These are phyloP conservation scores for Trissolcus japonicus DNA, from an alignment of 2,888 invertebrate species.

Conservation along the genomic window DNA sequence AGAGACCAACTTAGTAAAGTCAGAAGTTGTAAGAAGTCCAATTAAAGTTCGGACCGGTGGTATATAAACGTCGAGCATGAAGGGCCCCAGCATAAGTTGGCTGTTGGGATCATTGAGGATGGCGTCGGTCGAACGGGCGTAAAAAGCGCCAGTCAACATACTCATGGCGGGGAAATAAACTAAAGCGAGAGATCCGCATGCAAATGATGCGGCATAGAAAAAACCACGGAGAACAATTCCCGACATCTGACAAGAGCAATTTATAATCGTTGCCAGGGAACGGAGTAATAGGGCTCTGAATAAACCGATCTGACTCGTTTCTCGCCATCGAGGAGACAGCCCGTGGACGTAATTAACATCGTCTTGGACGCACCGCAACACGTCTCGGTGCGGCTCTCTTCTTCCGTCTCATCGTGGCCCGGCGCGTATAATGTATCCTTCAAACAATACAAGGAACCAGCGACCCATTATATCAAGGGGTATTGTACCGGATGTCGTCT, in stretches of 20 bases:
- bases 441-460: conserved; percentile 73
- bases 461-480: conserved; percentile 71
- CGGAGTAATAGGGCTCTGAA: conserved; percentile 44
- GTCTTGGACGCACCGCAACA: conserved; percentile 18
- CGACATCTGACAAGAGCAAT: conserved; percentile 34
- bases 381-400: conserved; percentile 8
- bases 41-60: conserved; percentile 1
- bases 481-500: conserved; percentile 75
- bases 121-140: conserved; percentile 9
- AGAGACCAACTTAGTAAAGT: background rate
- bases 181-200: conserved; percentile 15
- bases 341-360: conserved; percentile 47
- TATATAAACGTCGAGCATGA: background rate
- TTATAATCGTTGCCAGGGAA: conserved; percentile 31
- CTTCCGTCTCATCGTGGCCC: conserved; percentile 34
- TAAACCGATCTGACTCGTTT: conserved; percentile 51
- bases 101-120: background rate
- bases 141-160: conserved; percentile 9
- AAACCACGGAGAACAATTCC: conserved; percentile 35
- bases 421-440: conserved; percentile 67
- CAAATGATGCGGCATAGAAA: conserved; percentile 28
- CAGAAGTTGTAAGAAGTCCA: background rate
- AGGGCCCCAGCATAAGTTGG: too few relatives aligned
- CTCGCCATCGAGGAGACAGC: conserved; percentile 39
- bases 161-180: conserved; percentile 11